Evolutionary conservation across 2,888 invertebrate genomes (phyloP), one percentile per base, ranked within the genome.

Genomic region (Helobdella robusta): DNA sequence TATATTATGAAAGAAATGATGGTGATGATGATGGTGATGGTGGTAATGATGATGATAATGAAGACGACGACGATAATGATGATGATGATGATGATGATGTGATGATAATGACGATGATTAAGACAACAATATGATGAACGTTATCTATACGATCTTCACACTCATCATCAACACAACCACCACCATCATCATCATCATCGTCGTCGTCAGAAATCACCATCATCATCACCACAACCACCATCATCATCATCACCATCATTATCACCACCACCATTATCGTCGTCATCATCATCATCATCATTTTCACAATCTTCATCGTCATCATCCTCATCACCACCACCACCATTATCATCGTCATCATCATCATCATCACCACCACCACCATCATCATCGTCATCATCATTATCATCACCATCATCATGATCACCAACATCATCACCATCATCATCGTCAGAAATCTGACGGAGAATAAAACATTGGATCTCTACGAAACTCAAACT

Each of bases 281-380:
- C 30, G 28, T 28, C 54, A 54, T 28, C 54, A 54, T 28, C 28
- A 54, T 28, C 54, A 54, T 28, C 54, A 54, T 54, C 28, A 54
- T 20, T 30, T 28, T 28, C 54, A 54, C 30, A 5, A 2, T 54
- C 54, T 18, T 54, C 54, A 25, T 54, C 54, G 30, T 54, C 54
- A 54, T 54, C 54, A 54, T 54, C 54, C 3, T 11, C 54, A 6
- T 28, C 20, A 4, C 25, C 54, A 6, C 18, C 3, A 20, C 2
- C n/a, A n/a, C n/a, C n/a, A n/a, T n/a, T n/a, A n/a, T n/a, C n/a
- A 56, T 30, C n/a, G 8, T n/a, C 11, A 56, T 8, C 56, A 56
- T 28, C 23, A n/a, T 1, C 56, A 28, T 3, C 56, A 25, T 54
- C 8, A 20, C 5, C 2, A 54, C 23, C 54, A 54, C 2, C 54